phyloP scores from a whole-genome alignment of 2,888 invertebrate genomes.

The Drosophila nr. fundita region DNA sequence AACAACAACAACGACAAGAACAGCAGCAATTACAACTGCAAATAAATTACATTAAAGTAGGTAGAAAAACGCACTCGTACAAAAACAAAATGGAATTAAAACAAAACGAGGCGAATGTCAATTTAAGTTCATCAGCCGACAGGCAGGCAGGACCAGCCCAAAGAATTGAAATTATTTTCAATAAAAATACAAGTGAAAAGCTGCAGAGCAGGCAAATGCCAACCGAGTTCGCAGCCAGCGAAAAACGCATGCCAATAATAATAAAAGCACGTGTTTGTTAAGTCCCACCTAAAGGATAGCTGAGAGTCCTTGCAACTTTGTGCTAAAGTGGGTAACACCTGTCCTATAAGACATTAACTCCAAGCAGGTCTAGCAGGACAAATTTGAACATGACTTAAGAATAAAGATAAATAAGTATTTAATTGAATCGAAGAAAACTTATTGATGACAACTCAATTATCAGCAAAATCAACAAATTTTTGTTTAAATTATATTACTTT shows the following conservation, averaged over 20 bases:
- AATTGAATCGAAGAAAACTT: neutral
- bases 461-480: neutral
- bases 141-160: conserved; percentile 20
- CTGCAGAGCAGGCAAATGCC: conserved; percentile 5
- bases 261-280: conserved; percentile 39
- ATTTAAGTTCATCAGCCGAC: conserved; percentile 75
- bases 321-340: neutral
- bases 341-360: fast-evolving
- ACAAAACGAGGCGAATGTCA: conserved; percentile 65
- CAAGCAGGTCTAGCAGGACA: neutral
- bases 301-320: conserved; percentile 7
- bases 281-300: neutral
- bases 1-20: conserved; percentile 30
- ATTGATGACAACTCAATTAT: neutral
- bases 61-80: conserved; percentile 41
- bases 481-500: neutral
- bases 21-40: conserved; percentile 68
- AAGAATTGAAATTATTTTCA: conserved; percentile 64
- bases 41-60: conserved; percentile 78
- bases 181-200: conserved; percentile 50
- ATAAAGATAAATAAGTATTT: neutral
- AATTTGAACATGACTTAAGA: neutral
- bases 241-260: conserved; percentile 50
- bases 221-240: conserved; percentile 25
- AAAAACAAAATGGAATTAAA: conserved; percentile 35